Evolutionary conservation across 2,888 invertebrate genomes (phyloP), one percentile per base, ranked within the genome.

Genomic region (Nezara viridula): DNA sequence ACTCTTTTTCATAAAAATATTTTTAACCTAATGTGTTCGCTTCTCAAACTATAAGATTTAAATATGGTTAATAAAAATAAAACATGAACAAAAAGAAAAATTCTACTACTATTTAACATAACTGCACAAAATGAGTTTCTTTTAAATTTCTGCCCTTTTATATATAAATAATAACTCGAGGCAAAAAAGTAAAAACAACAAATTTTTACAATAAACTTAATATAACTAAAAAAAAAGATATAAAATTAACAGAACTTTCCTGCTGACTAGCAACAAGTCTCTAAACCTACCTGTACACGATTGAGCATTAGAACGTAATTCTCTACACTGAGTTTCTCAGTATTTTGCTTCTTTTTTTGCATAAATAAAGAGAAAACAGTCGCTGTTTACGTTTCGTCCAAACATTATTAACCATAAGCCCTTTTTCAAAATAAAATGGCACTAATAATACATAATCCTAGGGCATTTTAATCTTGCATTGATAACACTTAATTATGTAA

Each of bases 251-350:
- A 88, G 55, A 88, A 88, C n/a, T 86, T 89, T 85, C 86, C 86
- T 89, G 89, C 89, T 89, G 89, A 89, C 89, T 89, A 89, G 89
- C 89, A 89, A 89, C 85, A 89, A 86, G 89, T 89, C 24, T 89
- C 86, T 86, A 86, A 85, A 81, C 49, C 49, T 44, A 49, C 85
- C 49, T 60, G 40, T 86, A 86, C 85, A 89, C 86, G 66, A 89
- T 86, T 89, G 89, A 89, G 89, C 89, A 89, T 89, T 89, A 86
- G 24, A 89, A 88, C 85, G 77, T 85, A 88, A 88, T 37, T 88
- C 2, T 21, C 49, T 81, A 85, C 50, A 55, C 88, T 50, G 32
- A 49, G 37, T 85, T 88, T 85, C 50, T 81, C 85, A 81, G 1
- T 52, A 47, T 52, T 52, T 88, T 52, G 24, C 27, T n/a, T 47